These are phyloP conservation scores for Craseonycteris thonglongyai DNA, from an alignment of 2,113 vertebrate genomes.

Conservation along the genomic window DNA sequence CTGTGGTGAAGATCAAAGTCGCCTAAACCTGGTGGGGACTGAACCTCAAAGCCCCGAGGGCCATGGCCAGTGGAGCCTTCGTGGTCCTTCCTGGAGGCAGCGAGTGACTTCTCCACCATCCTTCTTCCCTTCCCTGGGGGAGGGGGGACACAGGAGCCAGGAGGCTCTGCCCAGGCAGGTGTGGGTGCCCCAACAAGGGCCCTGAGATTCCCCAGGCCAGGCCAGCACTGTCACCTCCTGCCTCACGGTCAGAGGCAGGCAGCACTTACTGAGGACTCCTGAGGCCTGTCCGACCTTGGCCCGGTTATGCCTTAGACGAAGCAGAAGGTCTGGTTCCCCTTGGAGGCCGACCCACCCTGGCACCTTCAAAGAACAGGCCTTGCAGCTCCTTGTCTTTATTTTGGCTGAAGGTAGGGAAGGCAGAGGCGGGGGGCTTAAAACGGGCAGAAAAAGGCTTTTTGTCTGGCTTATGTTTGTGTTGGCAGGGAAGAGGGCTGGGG, in stretches of 20 bases:
- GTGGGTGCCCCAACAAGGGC: not conserved
- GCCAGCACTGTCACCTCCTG: not conserved
- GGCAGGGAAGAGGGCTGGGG: not conserved
- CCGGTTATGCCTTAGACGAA: accelerated
- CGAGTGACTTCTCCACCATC: accelerated
- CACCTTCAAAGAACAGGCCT: not conserved
- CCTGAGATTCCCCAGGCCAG: accelerated
- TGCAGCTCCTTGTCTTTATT: not conserved
- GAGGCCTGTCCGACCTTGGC: not conserved
- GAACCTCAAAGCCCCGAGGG: accelerated
- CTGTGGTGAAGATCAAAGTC: not conserved
- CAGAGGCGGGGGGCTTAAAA: not conserved
- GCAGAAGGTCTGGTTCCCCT: not conserved
- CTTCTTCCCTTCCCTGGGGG: not conserved
- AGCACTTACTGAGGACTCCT: not conserved
- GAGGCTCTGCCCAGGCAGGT: not conserved
- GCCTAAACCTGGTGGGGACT: not conserved
- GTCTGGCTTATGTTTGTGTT: not conserved
- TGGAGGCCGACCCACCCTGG: not conserved
- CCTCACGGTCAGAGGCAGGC: not conserved
- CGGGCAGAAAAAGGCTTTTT: not conserved
- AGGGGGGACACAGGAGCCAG: not conserved
- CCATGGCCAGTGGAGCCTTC: accelerated
- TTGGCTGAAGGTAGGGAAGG: not conserved
- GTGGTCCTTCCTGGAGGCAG: not conserved